These are phyloP conservation scores for Cantharis nigra DNA, from an alignment of 2,888 invertebrate genomes.

Conservation along the genomic window DNA sequence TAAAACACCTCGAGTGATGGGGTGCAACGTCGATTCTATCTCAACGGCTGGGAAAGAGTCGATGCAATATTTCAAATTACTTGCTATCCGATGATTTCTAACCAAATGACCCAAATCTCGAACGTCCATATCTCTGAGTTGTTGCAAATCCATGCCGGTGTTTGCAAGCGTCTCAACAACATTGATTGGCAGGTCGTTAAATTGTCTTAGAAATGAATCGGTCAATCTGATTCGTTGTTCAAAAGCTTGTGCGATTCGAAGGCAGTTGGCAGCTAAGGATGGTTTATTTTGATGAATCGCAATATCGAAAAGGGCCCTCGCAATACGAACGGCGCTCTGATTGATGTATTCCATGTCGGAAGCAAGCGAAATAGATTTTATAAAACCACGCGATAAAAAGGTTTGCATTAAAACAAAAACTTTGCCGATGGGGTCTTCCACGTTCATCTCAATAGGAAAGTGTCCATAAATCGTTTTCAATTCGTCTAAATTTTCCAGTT, in stretches of 20 bases:
- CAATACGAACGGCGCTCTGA: constrained; percentile 90
- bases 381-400: constrained; percentile 79
- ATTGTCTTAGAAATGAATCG: constrained; percentile 86
- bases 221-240: constrained; percentile 91
- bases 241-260: constrained; percentile 89
- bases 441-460: constrained; percentile 77
- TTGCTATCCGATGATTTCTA: constrained; percentile 76
- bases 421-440: constrained; percentile 91
- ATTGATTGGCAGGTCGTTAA: constrained; percentile 74
- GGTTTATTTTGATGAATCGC: constrained; percentile 89
- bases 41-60: constrained; percentile 84
- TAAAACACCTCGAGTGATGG: constrained; percentile 92
- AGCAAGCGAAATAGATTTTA: constrained; percentile 83
- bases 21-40: constrained; percentile 85
- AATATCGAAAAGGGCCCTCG: constrained; percentile 92
- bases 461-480: constrained; percentile 76
- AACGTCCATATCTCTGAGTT: constrained; percentile 83
- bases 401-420: constrained; percentile 94
- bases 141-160: constrained; percentile 73
- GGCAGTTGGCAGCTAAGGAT: constrained; percentile 81
- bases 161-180: constrained; percentile 82
- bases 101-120: constrained; percentile 84
- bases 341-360: constrained; percentile 89
- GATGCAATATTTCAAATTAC: constrained; percentile 79
- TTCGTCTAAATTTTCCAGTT: constrained; percentile 85